Evolutionary conservation across 2,113 vertebrate genomes (phyloP), one percentile per base, ranked within the genome.

Genomic region (Rallus limicola): DNA sequence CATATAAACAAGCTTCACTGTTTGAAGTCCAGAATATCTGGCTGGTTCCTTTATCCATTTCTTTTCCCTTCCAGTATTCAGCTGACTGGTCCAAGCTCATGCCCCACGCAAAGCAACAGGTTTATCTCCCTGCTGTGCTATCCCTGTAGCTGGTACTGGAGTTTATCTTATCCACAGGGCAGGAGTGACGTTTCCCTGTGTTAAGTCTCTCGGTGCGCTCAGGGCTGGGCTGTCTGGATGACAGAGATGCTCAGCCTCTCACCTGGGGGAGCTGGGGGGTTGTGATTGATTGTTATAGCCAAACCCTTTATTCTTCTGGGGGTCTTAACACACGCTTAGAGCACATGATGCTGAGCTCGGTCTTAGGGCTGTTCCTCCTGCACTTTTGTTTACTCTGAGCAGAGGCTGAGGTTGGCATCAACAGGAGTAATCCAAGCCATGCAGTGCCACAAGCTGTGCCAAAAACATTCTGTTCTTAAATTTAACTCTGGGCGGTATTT

Each of bases 21-120:
- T 5, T 52, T 2, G 2, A 50, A 33, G 46, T 48, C 69, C 58
- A 46, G n/a, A 33, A 40, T 52, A 63, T 5, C 8, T 16, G 46
- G 11, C 74, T 82, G 14, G 6, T 56, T 87, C 70, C 59, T 85
- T 64, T 72, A n/a, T 42, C 34, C 31, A 21, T 56, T n/a, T 24
- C 74, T 42, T 15, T 53, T 28, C 52, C n/a, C 28, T 67, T 24
- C 11, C 16, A 19, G 19, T 63, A 58, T 34, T 24, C 19, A 36
- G 21, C 34, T 28, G 62, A 13, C 48, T 71, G 18, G 52, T 42
- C 78, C 10, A 7, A 58, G 60, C 65, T 89, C 42, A 1, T 1
- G 21, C 5, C 16, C 24, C 5, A 7, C 0, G 3, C 28, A 23
- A 13, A 53, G 71, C 52, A 38, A 8, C 24, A 6, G 0, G 0